phyloP scores from a whole-genome alignment of 2,888 invertebrate species.

The Formica aserva region DNA sequence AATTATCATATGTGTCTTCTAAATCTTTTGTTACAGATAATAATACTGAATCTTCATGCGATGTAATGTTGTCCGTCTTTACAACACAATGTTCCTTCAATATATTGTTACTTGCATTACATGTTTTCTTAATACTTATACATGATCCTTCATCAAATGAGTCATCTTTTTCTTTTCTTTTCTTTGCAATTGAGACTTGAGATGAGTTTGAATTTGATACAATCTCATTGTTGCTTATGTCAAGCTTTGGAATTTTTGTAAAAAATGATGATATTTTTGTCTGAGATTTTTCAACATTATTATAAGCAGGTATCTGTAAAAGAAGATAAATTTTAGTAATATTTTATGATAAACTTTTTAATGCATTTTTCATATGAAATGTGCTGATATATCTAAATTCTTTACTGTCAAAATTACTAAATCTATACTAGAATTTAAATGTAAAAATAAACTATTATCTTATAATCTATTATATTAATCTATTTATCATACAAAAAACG shows the following conservation, averaged over 20 bases:
- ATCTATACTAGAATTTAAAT: background rate
- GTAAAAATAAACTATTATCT: background rate
- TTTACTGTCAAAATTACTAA: background rate
- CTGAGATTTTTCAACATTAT: constrained; percentile 25
- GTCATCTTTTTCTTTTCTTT: constrained; percentile 37
- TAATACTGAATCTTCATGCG: constrained; percentile 3
- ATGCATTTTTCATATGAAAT: background rate
- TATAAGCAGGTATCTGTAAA: constrained; percentile 30
- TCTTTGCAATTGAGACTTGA: background rate
- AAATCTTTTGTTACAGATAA: constrained; percentile 13
- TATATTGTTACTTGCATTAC: background rate
- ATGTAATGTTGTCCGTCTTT: background rate
- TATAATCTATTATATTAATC: background rate
- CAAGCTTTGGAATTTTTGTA: constrained; percentile 19
- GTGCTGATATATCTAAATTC: background rate
- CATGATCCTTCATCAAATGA: background rate
- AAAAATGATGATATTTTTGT: constrained; percentile 61
- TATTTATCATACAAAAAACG: background rate
- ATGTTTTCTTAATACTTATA: constrained; percentile 2
- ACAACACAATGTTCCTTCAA: constrained; percentile 15
- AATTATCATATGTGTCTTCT: background rate
- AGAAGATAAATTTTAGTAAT: background rate
- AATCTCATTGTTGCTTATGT: no score
- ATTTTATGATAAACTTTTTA: background rate
- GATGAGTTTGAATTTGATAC: background rate